Evolutionary conservation across 2,888 invertebrate genomes (phyloP).

Genomic region (Digitonthophagus gazella): DNA sequence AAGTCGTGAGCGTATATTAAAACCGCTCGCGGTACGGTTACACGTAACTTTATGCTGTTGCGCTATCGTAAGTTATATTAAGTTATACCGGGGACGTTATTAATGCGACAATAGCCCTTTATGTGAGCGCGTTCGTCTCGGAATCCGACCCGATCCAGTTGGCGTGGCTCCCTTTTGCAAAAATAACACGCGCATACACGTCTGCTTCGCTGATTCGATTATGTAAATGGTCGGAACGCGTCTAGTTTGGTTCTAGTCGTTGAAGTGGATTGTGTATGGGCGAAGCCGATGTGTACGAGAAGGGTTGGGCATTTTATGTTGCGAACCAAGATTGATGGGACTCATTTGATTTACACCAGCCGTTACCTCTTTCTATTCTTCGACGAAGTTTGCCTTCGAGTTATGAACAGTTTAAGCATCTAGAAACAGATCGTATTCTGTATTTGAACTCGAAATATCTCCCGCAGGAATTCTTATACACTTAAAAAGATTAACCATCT

Average conservation of each 20-base stretch:
- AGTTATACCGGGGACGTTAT: slow-evolving; percentile 15
- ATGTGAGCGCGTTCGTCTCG: slow-evolving; percentile 12
- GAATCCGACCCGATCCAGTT: not conserved
- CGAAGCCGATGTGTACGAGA: not conserved
- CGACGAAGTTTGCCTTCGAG: not conserved
- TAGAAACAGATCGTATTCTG: not conserved
- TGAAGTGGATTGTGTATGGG: not conserved
- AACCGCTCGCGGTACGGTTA: slow-evolving; percentile 14
- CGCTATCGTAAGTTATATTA: slow-evolving; percentile 16
- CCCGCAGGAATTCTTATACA: not conserved
- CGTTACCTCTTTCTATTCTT: not conserved
- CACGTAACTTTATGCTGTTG: slow-evolving; percentile 14
- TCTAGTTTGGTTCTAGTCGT: not conserved
- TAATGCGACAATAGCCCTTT: slow-evolving; percentile 16
- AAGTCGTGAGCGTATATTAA: slow-evolving; percentile 18
- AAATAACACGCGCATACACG: not conserved
- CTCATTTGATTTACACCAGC: not conserved
- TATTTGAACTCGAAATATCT: too few species aligned
- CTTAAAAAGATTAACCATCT: not conserved
- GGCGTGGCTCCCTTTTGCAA: not conserved
- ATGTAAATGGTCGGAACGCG: not conserved
- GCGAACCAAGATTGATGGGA: not conserved
- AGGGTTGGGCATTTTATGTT: not conserved
- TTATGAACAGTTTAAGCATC: not conserved
- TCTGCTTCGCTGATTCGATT: not conserved